A percentile compares a stretch with the other conserved stretches of the same genome.
These are phyloP conservation scores for Geotrupes spiniger DNA, from an alignment of 2,888 invertebrate species.

Conservation along the genomic window DNA sequence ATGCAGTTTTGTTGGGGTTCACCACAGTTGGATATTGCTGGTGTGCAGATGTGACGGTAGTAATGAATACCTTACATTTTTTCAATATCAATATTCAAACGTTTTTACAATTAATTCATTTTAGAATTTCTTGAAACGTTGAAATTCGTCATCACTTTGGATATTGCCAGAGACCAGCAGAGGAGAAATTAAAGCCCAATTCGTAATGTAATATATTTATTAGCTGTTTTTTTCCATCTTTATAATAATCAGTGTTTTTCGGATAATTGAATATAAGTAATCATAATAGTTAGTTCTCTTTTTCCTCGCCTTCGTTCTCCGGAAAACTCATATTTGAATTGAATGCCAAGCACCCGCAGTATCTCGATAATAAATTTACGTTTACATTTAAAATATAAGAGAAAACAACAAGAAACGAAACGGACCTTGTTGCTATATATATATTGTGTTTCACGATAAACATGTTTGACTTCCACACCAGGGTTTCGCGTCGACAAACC, in stretches of 20 bases:
- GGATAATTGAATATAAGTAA: constrained; percentile 18
- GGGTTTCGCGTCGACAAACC: background rate
- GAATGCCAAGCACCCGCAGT: constrained; percentile 12
- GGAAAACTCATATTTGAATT: constrained; percentile 3
- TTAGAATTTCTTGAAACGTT: too few relatives aligned
- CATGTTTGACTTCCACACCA: background rate
- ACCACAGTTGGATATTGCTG: too few relatives aligned
- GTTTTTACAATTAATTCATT: too few relatives aligned
- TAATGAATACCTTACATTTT: too few relatives aligned
- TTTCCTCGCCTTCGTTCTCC: constrained; percentile 6
- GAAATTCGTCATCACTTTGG: too few relatives aligned
- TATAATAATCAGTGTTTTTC: constrained; percentile 18
- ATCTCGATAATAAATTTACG: constrained; percentile 11
- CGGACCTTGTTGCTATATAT: background rate
- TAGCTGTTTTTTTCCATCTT: constrained; percentile 15
- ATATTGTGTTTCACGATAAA: background rate
- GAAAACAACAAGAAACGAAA: constrained; percentile 1
- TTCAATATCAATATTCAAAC: too few relatives aligned
- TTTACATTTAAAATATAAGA: constrained; percentile 9
- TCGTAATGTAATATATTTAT: constrained; percentile 20
- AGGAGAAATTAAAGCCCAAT: background rate
- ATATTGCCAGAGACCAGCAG: too few relatives aligned
- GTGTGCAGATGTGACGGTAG: too few relatives aligned
- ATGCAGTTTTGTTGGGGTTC: too few relatives aligned
- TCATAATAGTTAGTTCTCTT: constrained; percentile 14